Evolutionary conservation across 1,140 invertebrate genomes (phyloP).

Genomic region (Apis dorsata): DNA sequence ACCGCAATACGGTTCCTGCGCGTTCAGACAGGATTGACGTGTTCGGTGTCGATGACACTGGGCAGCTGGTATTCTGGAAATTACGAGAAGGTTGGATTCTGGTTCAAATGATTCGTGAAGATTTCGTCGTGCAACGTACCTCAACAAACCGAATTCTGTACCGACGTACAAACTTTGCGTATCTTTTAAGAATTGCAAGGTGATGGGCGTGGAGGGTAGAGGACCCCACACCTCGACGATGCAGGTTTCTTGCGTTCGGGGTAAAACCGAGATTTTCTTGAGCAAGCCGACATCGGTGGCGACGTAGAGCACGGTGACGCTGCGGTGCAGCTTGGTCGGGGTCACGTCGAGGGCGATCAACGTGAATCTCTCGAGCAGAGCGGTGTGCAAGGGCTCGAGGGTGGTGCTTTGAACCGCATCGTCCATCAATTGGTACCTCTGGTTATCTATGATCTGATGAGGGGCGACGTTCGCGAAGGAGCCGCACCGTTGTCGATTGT

Average conservation of each 20-base stretch:
- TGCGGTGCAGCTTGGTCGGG: slow-evolving; percentile 83
- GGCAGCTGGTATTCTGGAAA: slow-evolving; percentile 84
- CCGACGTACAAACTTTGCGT: slow-evolving; percentile 91
- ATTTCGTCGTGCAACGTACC: slow-evolving; percentile 54
- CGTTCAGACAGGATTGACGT: slow-evolving; percentile 87
- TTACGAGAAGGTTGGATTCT: no score
- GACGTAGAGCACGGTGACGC: slow-evolving; percentile 89
- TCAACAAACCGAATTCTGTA: slow-evolving; percentile 85
- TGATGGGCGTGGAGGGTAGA: slow-evolving; percentile 83
- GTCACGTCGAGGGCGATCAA: slow-evolving; percentile 90
- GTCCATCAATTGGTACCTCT: slow-evolving; percentile 94
- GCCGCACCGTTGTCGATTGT: slow-evolving; percentile 80
- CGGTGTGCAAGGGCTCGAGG: slow-evolving; percentile 85
- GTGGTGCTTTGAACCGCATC: slow-evolving; percentile 88
- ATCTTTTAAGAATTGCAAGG: slow-evolving; percentile 89
- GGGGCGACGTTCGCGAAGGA: slow-evolving; percentile 42
- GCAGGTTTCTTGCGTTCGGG: slow-evolving; percentile 86
- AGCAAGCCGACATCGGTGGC: slow-evolving; percentile 88
- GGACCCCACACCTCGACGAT: slow-evolving; percentile 92
- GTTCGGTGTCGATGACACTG: slow-evolving; percentile 88
- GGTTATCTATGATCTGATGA: slow-evolving; percentile 83
- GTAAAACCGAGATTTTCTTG: slow-evolving; percentile 90
- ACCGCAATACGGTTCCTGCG: slow-evolving; percentile 96
- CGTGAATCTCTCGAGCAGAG: slow-evolving; percentile 86
- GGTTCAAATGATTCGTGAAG: no score